Evolutionary conservation across 2,113 vertebrate species (phyloP).

Genomic region (Diadophis punctatus): DNA sequence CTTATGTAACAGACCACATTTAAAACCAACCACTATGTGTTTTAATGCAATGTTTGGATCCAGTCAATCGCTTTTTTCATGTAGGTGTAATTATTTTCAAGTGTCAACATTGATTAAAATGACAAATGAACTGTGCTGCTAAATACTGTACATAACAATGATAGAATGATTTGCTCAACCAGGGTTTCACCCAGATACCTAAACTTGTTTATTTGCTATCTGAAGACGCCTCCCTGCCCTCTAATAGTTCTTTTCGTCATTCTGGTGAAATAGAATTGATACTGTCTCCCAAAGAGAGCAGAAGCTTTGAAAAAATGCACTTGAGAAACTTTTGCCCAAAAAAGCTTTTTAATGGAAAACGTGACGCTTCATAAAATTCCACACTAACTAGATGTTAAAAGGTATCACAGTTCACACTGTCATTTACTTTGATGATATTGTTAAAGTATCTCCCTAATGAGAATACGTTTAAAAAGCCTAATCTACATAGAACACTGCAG

Average conservation of each 20-base stretch:
- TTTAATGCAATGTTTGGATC: not conserved
- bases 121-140: not conserved
- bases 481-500: not conserved
- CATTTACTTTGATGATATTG: not conserved
- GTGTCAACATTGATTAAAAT: not conserved
- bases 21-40: not conserved
- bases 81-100: not conserved
- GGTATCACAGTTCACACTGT: not conserved
- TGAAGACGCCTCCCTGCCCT: not conserved
- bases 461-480: not conserved
- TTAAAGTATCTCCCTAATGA: not conserved
- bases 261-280: not conserved
- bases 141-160: not conserved
- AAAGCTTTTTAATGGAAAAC: not conserved
- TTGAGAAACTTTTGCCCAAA: not conserved
- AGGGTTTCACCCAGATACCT: not conserved
- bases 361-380: not conserved
- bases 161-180: too few species aligned
- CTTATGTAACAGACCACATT: not conserved
- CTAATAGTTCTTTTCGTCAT: not conserved
- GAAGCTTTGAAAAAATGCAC: not conserved
- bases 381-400: not conserved
- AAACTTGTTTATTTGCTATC: not conserved
- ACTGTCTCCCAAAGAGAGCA: not conserved
- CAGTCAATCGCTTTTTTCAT: not conserved